Base-by-base conservation (phyloP, 2,113 vertebrate genomes). In the Notothenia coriiceps region DNA sequence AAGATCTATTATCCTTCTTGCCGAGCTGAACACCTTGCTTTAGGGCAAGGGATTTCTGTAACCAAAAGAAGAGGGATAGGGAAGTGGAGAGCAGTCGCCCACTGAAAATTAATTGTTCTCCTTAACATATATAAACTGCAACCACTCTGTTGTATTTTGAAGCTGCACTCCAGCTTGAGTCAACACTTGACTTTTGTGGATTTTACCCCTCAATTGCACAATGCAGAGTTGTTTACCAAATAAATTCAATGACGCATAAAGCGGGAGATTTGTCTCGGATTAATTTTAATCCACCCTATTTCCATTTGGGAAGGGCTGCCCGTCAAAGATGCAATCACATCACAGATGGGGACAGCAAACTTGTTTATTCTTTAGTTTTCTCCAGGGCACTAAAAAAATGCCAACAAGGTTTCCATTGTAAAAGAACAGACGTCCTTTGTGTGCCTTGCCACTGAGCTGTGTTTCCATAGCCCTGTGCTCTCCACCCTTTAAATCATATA, bases 341-440 rank as follows among this genome's bases (percentile, higher is more conserved):
- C 57, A 81, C 69, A 78, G 74, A 83, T 14, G 2, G 78, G 66
- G 69, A 86, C 85, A 88, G 80, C 82, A 90, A 90, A 93, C 81
- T 75, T 93, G 91, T 94, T 94, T 91, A 91, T 88, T 88, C 82
- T 90, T 86, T 70, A 57, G 52, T 79, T 86, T 82, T 86, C 70
- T 88, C 55, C 59, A 71, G 74, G 80, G 80, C 75, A 82, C 44
- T 61, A 70, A 77, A 68, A 83, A 90, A 86, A 88, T 64, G 74
- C 77, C 77, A 86, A 93, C 92, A 94, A 88, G 71, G 86, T 93
- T 93, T 88, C 79, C 82, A 87, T 93, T 94, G 93, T 93, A 81
- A 78, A 85, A 83, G 87, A 92, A 94, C 93, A 94, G 85, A 82
- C 75, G 15, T 88, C 81, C 88, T 93, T 94, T 94, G 92, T 94